Base-by-base conservation (phyloP, 2,113 vertebrate genomes). In the Mus pahari region DNA sequence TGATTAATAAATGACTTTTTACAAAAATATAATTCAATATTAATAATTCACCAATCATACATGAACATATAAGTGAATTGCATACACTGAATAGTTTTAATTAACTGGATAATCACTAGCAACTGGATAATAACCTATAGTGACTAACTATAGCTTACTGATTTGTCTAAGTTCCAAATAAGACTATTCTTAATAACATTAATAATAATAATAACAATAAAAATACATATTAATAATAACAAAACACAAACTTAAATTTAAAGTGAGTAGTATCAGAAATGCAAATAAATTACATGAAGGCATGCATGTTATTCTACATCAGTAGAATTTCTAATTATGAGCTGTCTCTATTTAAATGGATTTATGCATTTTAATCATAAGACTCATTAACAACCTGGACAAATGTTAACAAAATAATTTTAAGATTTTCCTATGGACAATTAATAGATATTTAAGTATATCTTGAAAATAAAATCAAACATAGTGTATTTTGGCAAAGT, bases 321-420 rank as follows among this genome's bases (percentile, higher is more conserved):
- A 17, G 24, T 45, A 77, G 26, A 13, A 77, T 48, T 48, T 84
- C 24, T 33, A 73, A 86, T 70, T 50, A 36, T 68, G 70, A 68
- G 1, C 17, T 78, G 50, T 60, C 36, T 94, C 31, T 19, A 73
- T 66, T 92, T 70, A 73, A 6, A 90, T 83, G 50, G 11, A 70
- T 36, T 36, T n/a, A 86, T 83, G 58, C 14, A 75, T 33, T 45
- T 60, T 77, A 90, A 92, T 68, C 28, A 75, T 8, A 70, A 58
- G 19, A 93, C 28, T 92, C 26, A 90, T 66, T 86, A 86, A 91
- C 26, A 53, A 79, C 50, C 42, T 77, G 33, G 28, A 86, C 4
- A 96, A 28, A 89, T 89, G 75, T 62, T 89, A 77, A 31, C 16
- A 60, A 81, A 48, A 58, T 89, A 78, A 92, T 79, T 79, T 82